phyloP scores from a whole-genome alignment of 2,797 vertebrate species.

The Acanthurus lineatus region DNA sequence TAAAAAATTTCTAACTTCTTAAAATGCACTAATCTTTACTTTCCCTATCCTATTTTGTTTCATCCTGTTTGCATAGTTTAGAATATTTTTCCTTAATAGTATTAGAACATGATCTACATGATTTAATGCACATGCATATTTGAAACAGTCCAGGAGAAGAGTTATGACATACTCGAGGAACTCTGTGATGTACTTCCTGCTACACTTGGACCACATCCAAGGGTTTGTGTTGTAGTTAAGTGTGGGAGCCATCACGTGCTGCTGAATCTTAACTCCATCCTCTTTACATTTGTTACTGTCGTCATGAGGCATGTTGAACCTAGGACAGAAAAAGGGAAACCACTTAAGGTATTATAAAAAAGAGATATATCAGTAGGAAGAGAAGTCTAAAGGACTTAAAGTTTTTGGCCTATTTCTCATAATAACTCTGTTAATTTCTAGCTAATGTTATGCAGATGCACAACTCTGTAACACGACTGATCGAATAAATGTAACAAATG shows the following conservation, averaged over 20 bases:
- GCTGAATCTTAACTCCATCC: conserved; percentile 94
- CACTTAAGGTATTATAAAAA: neutral
- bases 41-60: neutral
- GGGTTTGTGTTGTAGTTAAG: conserved; percentile 98
- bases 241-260: conserved; percentile 98
- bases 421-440: neutral
- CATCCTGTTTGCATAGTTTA: neutral
- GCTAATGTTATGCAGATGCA: neutral
- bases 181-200: conserved; percentile 98
- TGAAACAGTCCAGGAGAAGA: conserved; percentile 38
- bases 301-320: conserved; percentile 99
- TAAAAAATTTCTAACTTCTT: neutral
- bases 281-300: conserved; percentile 98
- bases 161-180: conserved; percentile 95
- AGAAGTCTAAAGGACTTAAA: neutral
- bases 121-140: conserved; percentile 31
- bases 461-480: neutral
- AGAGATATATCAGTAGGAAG: neutral
- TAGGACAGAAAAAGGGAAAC: conserved; percentile 62
- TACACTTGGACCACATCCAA: conserved; percentile 99
- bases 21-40: neutral
- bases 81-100: conserved; percentile 7
- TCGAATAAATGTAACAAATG: neutral
- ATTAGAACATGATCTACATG: conserved; percentile 8
- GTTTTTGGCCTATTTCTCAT: neutral